These are phyloP conservation scores for Takifugu rubripes DNA, from an alignment of 2,797 vertebrate species.

Conservation along the genomic window DNA sequence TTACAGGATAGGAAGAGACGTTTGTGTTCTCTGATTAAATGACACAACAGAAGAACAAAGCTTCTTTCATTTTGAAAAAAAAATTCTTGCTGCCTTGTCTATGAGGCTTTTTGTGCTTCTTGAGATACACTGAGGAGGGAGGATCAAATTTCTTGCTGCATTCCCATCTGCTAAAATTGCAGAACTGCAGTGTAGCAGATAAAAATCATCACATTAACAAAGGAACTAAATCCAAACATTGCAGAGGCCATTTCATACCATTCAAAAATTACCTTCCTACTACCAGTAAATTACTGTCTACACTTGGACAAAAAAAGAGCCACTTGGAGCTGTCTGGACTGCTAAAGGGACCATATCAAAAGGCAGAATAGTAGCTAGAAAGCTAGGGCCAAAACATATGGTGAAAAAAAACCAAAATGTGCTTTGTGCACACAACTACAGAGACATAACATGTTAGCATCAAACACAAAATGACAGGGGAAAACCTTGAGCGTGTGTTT, in stretches of 20 bases:
- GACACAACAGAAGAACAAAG: constrained; percentile 14
- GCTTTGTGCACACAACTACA: constrained; percentile 15
- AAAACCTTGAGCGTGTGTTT: background rate
- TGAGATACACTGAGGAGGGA: constrained; percentile 3
- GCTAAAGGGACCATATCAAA: constrained; percentile 36
- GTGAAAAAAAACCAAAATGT: constrained; percentile 27
- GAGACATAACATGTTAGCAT: constrained; percentile 15
- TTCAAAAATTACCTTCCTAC: background rate
- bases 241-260: constrained; percentile 40
- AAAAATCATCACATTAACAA: constrained; percentile 59
- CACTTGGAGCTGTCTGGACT: constrained; percentile 37
- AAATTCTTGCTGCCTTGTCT: constrained; percentile 10
- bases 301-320: constrained; percentile 47
- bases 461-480: constrained; percentile 28
- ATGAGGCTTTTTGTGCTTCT: constrained; percentile 16
- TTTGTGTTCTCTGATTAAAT: constrained; percentile 48
- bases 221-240: constrained; percentile 42
- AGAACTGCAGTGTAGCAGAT: constrained; percentile 54
- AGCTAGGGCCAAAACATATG: constrained; percentile 37
- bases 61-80: background rate
- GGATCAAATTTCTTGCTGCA: constrained; percentile 35
- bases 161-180: constrained; percentile 63
- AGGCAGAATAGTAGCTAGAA: constrained; percentile 27
- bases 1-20: constrained; percentile 52
- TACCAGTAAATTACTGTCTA: constrained; percentile 40